Conservation (phyloP, 2,888 invertebrate genomes). For the Chrysotoxum bicinctum region DNA sequence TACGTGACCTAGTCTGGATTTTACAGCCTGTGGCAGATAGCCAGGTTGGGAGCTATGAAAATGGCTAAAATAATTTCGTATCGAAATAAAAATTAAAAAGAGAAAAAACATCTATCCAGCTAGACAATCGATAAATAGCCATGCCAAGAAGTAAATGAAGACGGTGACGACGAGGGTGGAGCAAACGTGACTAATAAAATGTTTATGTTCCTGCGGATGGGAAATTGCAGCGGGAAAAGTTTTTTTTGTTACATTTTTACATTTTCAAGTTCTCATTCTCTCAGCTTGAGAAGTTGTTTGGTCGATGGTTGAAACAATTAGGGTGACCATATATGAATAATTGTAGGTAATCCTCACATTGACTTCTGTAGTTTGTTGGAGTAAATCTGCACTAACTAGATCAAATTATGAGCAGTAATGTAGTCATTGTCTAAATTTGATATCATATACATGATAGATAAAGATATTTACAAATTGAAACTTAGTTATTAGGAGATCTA, state of each 20-base stretch:
- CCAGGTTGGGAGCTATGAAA: slow-evolving; percentile 21
- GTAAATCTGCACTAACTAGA: too few relatives aligned
- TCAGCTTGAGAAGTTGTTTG: background rate
- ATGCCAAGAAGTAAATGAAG: slow-evolving; percentile 45
- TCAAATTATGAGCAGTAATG: too few relatives aligned
- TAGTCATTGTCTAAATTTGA: too few relatives aligned
- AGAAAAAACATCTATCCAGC: background rate
- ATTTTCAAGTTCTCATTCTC: background rate
- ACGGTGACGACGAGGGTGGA: background rate
- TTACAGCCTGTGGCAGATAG: slow-evolving; percentile 46
- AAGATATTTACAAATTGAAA: too few relatives aligned
- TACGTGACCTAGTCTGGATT: slow-evolving; percentile 55
- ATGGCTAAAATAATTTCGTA: slow-evolving; percentile 44
- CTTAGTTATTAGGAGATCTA: too few relatives aligned
- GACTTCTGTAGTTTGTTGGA: too few relatives aligned
- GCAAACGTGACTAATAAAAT: slow-evolving; percentile 67
- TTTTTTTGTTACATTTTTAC: background rate
- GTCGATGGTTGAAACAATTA: too few relatives aligned
- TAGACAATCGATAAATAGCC: slow-evolving; percentile 66
- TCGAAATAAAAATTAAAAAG: slow-evolving; percentile 4
- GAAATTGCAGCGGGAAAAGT: slow-evolving; percentile 11
- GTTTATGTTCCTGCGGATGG: slow-evolving; percentile 52
- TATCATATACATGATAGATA: too few relatives aligned
- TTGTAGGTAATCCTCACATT: too few relatives aligned
- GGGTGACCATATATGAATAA: too few relatives aligned